Percentiles rank a stretch among this genome's conserved stretches.
Evolutionary conservation across 2,888 invertebrate species (phyloP).

Genomic region (Lasius platythorax): DNA sequence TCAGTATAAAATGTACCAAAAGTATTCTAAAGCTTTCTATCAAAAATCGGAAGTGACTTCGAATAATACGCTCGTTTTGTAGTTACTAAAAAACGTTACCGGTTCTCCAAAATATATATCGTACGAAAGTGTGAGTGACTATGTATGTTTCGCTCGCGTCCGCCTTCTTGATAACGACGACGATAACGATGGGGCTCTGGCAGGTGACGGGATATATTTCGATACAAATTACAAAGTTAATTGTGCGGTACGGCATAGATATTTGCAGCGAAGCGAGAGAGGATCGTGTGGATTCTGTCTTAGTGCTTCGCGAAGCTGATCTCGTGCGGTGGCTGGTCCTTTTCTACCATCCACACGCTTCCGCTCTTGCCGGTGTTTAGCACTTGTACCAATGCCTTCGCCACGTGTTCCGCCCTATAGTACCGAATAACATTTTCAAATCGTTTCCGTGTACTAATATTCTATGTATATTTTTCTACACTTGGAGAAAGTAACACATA

Average conservation of each 20-base stretch:
- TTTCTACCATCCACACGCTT: constrained; percentile 79
- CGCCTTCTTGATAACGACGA: constrained; percentile 8
- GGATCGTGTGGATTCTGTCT: constrained; percentile 60
- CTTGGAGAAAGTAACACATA: background rate
- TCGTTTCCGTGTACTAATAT: background rate
- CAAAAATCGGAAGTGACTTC: constrained; percentile 4
- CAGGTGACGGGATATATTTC: constrained; percentile 49
- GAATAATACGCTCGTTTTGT: background rate
- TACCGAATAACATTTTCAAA: background rate
- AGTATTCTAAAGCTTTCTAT: constrained; percentile 8
- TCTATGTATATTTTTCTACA: background rate
- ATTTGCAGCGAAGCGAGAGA: constrained; percentile 79
- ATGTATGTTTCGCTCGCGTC: constrained; percentile 24
- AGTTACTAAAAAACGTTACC: background rate
- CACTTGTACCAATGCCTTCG: constrained; percentile 81
- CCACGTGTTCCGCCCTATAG: constrained; percentile 90
- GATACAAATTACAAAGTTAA: constrained; percentile 64
- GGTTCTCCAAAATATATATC: background rate
- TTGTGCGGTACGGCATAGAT: constrained; percentile 76
- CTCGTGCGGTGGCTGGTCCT: constrained; percentile 75
- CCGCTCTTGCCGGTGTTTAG: constrained; percentile 76
- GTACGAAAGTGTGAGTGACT: constrained; percentile 27
- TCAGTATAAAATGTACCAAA: constrained; percentile 35
- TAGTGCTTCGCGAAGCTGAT: constrained; percentile 80
- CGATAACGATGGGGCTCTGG: background rate